Evolutionary conservation across 2,888 invertebrate genomes (phyloP).

Genomic region (Chymomyza caudatula): DNA sequence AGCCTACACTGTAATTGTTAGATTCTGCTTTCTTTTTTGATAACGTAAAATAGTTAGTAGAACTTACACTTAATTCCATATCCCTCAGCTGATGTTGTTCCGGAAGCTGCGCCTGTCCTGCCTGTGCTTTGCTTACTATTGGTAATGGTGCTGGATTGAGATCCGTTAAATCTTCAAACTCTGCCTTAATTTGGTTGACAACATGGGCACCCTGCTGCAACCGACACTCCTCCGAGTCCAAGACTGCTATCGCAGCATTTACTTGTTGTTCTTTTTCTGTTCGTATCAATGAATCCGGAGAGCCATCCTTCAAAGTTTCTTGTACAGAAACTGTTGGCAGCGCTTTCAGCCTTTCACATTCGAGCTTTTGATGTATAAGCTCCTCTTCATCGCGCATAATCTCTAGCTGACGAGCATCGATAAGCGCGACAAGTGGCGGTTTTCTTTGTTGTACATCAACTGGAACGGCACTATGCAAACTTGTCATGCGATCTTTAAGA

Average conservation of each 20-base stretch:
- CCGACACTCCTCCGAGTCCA: slow-evolving; percentile 70
- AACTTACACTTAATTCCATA: slow-evolving; percentile 77
- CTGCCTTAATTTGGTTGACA: slow-evolving; percentile 73
- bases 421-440: slow-evolving; percentile 72
- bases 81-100: slow-evolving; percentile 47
- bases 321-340: slow-evolving; percentile 44
- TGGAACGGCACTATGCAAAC: slow-evolving; percentile 76
- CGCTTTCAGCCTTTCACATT: not conserved
- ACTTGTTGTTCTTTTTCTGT: slow-evolving; percentile 68
- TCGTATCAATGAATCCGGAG: slow-evolving; percentile 42
- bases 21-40: not conserved
- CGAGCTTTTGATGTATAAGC: slow-evolving; percentile 49
- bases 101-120: slow-evolving; percentile 2
- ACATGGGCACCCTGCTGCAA: slow-evolving; percentile 72
- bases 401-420: slow-evolving; percentile 79
- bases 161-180: slow-evolving; percentile 67
- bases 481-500: slow-evolving; percentile 77
- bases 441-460: slow-evolving; percentile 75
- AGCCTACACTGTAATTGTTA: not conserved
- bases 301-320: slow-evolving; percentile 81
- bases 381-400: slow-evolving; percentile 78
- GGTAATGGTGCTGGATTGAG: slow-evolving; percentile 55
- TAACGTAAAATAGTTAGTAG: slow-evolving; percentile 70
- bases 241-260: slow-evolving; percentile 71
- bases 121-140: not conserved